Percentiles rank a stretch among this genome's conserved stretches.
Conservation (phyloP, 2,797 vertebrate genomes). For the Fistularia tabacaria region DNA sequence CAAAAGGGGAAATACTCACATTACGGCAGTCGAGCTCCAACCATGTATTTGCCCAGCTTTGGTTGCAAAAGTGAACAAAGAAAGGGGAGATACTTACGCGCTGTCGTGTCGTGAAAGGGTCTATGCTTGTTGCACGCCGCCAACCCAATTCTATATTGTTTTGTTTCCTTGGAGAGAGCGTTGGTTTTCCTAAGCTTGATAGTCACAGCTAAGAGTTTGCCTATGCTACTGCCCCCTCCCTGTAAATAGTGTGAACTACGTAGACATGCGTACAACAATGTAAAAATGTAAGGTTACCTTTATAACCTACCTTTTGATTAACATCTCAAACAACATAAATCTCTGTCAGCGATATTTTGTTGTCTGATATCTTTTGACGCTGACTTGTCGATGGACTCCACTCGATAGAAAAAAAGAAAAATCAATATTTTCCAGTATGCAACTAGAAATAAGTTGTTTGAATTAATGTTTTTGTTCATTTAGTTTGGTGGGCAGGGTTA, state of each 20-base stretch:
- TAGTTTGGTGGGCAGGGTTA: too few relatives aligned
- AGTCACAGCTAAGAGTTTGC: conserved; percentile 59
- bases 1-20: conserved; percentile 75
- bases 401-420: too few relatives aligned
- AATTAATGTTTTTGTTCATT: too few relatives aligned
- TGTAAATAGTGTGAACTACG: conserved; percentile 63
- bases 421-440: too few relatives aligned
- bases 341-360: not conserved
- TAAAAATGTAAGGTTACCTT: conserved; percentile 6
- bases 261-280: conserved; percentile 52
- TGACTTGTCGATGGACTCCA: not conserved
- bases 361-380: not conserved
- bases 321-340: not conserved
- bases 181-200: conserved; percentile 66
- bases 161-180: conserved; percentile 75
- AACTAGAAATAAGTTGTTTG: too few relatives aligned
- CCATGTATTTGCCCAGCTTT: conserved; percentile 2
- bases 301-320: conserved; percentile 7
- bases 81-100: conserved; percentile 66
- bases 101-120: conserved; percentile 56
- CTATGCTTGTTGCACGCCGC: conserved; percentile 58
- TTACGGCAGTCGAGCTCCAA: conserved; percentile 27
- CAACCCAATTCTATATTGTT: conserved; percentile 66
- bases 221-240: conserved; percentile 68
- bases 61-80: conserved; percentile 4